Evolutionary conservation across 2,888 invertebrate species (phyloP).

Genomic region (Maniola hyperantus): DNA sequence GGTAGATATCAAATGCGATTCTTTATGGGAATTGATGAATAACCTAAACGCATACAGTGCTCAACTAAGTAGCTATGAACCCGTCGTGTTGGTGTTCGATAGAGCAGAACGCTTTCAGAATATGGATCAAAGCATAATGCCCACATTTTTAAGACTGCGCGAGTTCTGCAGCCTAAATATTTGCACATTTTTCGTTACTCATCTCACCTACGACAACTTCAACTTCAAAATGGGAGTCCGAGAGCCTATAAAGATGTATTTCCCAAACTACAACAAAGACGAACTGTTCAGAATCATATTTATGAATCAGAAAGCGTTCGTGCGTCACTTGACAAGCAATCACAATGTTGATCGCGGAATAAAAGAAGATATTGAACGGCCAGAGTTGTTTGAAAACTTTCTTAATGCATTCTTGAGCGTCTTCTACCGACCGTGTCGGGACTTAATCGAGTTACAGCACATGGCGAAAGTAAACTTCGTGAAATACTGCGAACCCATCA

Average conservation of each 20-base stretch:
- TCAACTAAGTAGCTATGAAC: constrained; percentile 55
- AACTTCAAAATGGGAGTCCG: constrained; percentile 85
- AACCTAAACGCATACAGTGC: constrained; percentile 65
- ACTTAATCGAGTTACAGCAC: constrained; percentile 91
- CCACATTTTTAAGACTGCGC: constrained; percentile 87
- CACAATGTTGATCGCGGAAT: constrained; percentile 55
- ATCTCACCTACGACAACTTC: constrained; percentile 92
- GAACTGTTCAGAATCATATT: constrained; percentile 82
- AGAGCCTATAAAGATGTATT: constrained; percentile 88
- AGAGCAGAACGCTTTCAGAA: constrained; percentile 90
- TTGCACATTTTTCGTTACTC: constrained; percentile 89
- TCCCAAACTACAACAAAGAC: constrained; percentile 91
- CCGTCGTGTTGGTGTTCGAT: constrained; percentile 88
- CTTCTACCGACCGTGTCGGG: constrained; percentile 92
- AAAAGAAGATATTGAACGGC: constrained; percentile 61
- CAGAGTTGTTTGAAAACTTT: constrained; percentile 89
- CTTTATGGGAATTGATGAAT: constrained; percentile 85
- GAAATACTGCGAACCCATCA: constrained; percentile 91
- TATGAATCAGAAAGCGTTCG: constrained; percentile 61
- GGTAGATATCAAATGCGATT: constrained; percentile 84
- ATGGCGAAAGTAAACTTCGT: constrained; percentile 90
- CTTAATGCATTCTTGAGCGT: constrained; percentile 91
- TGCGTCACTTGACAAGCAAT: constrained; percentile 56
- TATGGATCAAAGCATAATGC: constrained; percentile 88
- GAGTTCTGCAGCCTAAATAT: constrained; percentile 88